These are phyloP conservation scores for Kryptolebias ocellatus DNA, from an alignment of 2,797 vertebrate species.

Conservation along the genomic window DNA sequence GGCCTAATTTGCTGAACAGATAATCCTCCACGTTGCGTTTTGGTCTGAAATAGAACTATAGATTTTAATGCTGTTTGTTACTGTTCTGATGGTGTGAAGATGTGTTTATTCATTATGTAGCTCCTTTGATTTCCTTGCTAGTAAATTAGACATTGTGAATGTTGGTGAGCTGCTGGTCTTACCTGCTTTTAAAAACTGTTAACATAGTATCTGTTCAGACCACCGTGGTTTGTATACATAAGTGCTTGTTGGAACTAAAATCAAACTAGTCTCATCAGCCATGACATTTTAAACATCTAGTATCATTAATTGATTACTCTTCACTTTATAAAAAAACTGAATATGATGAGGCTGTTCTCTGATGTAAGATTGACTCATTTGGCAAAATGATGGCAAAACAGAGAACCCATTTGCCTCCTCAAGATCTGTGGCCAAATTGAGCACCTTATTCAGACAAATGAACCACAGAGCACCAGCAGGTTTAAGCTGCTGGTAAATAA, in stretches of 20 bases:
- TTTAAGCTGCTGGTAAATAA: constrained; percentile 20
- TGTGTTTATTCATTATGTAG: constrained; percentile 42
- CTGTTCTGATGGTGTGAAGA: constrained; percentile 30
- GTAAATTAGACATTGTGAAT: constrained; percentile 27
- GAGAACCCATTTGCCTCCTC: constrained; percentile 40
- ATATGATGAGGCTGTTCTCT: background rate
- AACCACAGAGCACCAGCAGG: constrained; percentile 16
- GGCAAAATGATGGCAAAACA: constrained; percentile 4
- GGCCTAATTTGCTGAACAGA: constrained; percentile 63
- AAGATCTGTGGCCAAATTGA: constrained; percentile 34
- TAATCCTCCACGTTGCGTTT: constrained; percentile 58
- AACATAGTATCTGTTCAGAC: constrained; percentile 26
- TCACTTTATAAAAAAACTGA: background rate
- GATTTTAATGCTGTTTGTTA: constrained; percentile 47
- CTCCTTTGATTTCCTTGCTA: constrained; percentile 45
- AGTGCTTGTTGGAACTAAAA: constrained; percentile 11
- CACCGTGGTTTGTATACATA: constrained; percentile 3
- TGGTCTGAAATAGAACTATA: constrained; percentile 42
- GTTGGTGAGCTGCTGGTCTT: constrained; percentile 14
- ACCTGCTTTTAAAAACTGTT: constrained; percentile 12
- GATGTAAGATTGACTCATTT: constrained; percentile 20
- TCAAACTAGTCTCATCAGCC: constrained; percentile 7
- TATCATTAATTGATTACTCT: no score
- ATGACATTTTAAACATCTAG: no score
- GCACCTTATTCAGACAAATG: constrained; percentile 35